Evolutionary conservation across 2,797 vertebrate species (phyloP).

Genomic region (Melanogrammus aeglefinus): DNA sequence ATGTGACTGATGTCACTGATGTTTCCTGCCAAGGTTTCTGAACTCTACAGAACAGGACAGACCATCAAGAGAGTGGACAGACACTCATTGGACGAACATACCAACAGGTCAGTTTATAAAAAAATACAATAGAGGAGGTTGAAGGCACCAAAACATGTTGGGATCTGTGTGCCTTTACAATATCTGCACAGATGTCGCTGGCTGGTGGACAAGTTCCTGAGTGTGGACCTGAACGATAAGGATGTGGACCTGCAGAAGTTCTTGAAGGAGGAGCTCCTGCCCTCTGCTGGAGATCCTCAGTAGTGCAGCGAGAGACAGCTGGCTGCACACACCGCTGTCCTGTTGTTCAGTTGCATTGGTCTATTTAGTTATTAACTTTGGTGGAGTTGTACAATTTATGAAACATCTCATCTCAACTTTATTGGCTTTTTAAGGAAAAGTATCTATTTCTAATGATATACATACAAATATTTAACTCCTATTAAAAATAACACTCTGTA

Average conservation of each 20-base stretch:
- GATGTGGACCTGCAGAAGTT: conserved; percentile 78
- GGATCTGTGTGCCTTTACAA: conserved; percentile 18
- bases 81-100: conserved; percentile 67
- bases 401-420: neutral
- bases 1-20: conserved; percentile 14
- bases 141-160: neutral
- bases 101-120: conserved; percentile 66
- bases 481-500: neutral
- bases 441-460: neutral
- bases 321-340: neutral
- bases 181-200: conserved; percentile 71
- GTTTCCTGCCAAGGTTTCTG: conserved; percentile 74
- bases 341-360: neutral
- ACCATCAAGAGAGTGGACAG: conserved; percentile 73
- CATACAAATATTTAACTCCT: neutral
- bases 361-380: neutral
- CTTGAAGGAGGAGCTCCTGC: conserved; percentile 81
- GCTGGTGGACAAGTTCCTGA: conserved; percentile 84
- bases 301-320: conserved; percentile 38
- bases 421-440: neutral
- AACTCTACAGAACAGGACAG: conserved; percentile 76
- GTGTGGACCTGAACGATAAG: conserved; percentile 83
- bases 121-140: conserved; percentile 4
- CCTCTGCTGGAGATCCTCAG: conserved; percentile 64
- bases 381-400: neutral